Evolutionary conservation across 1,140 invertebrate genomes (phyloP).

Genomic region (Asobara japonica): DNA sequence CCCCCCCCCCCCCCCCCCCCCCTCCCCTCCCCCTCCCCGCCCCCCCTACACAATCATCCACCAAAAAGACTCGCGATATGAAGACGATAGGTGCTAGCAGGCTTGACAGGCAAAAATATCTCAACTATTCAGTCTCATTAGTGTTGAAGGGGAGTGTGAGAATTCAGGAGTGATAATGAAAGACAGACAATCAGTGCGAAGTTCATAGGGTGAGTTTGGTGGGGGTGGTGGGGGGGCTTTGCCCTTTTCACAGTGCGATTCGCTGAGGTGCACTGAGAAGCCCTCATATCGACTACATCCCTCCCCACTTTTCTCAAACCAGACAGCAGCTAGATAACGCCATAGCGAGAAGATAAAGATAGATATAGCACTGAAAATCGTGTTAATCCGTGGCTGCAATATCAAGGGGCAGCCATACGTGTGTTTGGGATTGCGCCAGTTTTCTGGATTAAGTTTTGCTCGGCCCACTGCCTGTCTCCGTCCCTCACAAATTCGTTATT

Average conservation of each 20-base stretch:
- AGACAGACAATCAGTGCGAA: slow-evolving; percentile 51
- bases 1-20: too few relatives aligned
- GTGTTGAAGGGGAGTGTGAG: slow-evolving; percentile 8
- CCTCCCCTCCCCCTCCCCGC: too few relatives aligned
- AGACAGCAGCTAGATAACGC: neutral
- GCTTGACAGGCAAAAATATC: slow-evolving; percentile 41
- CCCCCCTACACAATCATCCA: neutral
- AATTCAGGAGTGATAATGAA: slow-evolving; percentile 23
- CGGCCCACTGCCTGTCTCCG: slow-evolving; percentile 22
- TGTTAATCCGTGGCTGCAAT: slow-evolving; percentile 23
- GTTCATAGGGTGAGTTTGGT: slow-evolving; percentile 30
- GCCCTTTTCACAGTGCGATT: neutral
- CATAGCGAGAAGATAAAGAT: neutral
- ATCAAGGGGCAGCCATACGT: slow-evolving; percentile 33
- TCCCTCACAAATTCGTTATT: slow-evolving; percentile 27
- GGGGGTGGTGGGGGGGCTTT: neutral
- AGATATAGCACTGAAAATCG: slow-evolving; percentile 11
- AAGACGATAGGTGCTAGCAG: neutral
- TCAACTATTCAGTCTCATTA: slow-evolving; percentile 58
- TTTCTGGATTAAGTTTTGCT: slow-evolving; percentile 38
- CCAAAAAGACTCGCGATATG: neutral
- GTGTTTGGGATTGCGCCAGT: slow-evolving; percentile 44
- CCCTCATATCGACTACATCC: slow-evolving; percentile 4
- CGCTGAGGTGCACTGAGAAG: neutral
- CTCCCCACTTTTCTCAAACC: slow-evolving; percentile 17